Conservation (phyloP, 1,140 invertebrate genomes). For the Zaprionus taronus region DNA sequence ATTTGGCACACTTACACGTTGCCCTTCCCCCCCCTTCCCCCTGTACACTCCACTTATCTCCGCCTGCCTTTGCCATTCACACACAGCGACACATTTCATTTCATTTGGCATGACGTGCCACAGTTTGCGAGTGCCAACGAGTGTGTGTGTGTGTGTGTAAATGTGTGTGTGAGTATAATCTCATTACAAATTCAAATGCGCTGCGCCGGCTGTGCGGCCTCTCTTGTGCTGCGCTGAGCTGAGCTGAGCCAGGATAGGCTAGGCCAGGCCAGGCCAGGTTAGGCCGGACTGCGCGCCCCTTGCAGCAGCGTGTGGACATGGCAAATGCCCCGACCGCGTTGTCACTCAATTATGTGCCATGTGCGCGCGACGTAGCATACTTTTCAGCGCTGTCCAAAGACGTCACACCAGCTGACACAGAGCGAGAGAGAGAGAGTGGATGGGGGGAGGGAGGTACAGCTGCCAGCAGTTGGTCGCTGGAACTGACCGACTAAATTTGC, state of each 20-base stretch:
- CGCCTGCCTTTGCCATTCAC: background rate
- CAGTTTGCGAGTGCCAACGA: constrained; percentile 3
- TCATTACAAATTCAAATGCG: constrained; percentile 80
- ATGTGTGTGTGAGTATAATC: constrained; percentile 61
- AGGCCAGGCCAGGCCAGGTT: background rate
- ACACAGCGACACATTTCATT: constrained; percentile 65
- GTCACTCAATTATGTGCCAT: constrained; percentile 80
- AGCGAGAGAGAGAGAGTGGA: background rate
- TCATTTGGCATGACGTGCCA: constrained; percentile 64
- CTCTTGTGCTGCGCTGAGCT: constrained; percentile 32
- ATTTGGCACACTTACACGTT: constrained; percentile 35
- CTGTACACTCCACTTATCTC: background rate
- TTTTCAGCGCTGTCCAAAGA: constrained; percentile 66
- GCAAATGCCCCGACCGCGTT: constrained; percentile 76
- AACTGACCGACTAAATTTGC: constrained; percentile 5
- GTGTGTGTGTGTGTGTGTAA: constrained; percentile 36
- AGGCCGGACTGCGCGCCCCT: background rate
- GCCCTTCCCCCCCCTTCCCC: background rate
- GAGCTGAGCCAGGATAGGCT: background rate
- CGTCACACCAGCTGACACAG: constrained; percentile 14
- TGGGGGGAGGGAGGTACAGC: background rate
- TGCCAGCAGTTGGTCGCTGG: constrained; percentile 2
- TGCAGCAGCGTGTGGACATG: constrained; percentile 55
- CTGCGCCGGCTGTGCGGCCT: constrained; percentile 47
- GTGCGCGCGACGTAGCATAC: constrained; percentile 69